These are phyloP conservation scores for Dilophus febrilis DNA, from an alignment of 2,888 invertebrate genomes.

Conservation along the genomic window DNA sequence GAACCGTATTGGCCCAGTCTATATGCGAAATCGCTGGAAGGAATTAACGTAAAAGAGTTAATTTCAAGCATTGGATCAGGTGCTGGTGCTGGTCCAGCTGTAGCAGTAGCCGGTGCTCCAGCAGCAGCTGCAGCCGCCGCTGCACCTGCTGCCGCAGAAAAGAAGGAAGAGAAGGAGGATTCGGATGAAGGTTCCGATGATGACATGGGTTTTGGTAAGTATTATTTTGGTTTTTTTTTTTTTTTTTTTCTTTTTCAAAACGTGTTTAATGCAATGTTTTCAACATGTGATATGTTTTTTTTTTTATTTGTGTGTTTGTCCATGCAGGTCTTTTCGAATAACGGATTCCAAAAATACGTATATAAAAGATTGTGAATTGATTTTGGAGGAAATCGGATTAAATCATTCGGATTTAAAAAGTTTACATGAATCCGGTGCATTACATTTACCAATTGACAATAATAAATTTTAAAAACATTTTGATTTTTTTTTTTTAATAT, in stretches of 20 bases:
- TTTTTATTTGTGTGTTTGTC: not conserved
- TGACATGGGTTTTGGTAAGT: constrained; percentile 71
- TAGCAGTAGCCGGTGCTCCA: constrained; percentile 45
- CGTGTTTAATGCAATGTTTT: not conserved
- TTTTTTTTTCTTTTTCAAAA: not conserved
- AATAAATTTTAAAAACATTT: too few relatives aligned
- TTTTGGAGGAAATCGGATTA: too few relatives aligned
- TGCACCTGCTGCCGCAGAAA: constrained; percentile 35
- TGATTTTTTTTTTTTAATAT: too few relatives aligned
- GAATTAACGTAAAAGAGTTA: constrained; percentile 80
- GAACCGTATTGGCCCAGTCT: constrained; percentile 99
- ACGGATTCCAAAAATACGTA: too few relatives aligned
- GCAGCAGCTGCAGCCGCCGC: constrained; percentile 32
- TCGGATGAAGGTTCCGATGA: constrained; percentile 48
- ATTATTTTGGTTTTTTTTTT: constrained; percentile 6
- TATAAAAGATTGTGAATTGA: too few relatives aligned
- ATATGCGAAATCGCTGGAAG: constrained; percentile 93
- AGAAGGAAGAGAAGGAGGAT: constrained; percentile 56
- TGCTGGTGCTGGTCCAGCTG: constrained; percentile 70
- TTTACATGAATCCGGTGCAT: too few relatives aligned
- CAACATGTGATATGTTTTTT: not conserved
- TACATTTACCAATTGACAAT: too few relatives aligned
- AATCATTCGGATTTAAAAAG: too few relatives aligned
- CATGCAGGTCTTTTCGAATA: constrained; percentile 25
- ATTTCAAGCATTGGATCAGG: constrained; percentile 88